Percentiles rank a stretch among this genome's conserved stretches.
Evolutionary conservation across 1,140 invertebrate genomes (phyloP).

Genomic region (Microplitis demolitor): DNA sequence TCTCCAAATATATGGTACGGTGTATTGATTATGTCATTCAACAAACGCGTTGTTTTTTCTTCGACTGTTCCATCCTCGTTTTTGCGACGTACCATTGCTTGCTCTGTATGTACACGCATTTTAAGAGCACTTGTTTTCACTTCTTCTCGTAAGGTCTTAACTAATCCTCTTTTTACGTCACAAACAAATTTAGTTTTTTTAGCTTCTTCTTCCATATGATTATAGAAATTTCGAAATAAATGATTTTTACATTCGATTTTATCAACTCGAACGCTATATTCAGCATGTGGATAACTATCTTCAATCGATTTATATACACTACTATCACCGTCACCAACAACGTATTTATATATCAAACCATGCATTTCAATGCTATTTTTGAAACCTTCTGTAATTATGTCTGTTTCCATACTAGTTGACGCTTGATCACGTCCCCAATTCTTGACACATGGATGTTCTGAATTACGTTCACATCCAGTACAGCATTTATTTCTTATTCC

Average conservation of each 20-base stretch:
- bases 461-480: slow-evolving; percentile 37
- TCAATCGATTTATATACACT: slow-evolving; percentile 34
- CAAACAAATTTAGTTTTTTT: not conserved
- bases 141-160: too few species aligned
- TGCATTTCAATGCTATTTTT: slow-evolving; percentile 38
- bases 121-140: too few species aligned
- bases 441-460: slow-evolving; percentile 39
- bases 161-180: not conserved
- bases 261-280: slow-evolving; percentile 31
- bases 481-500: slow-evolving; percentile 46
- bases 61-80: not conserved
- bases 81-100: too few species aligned
- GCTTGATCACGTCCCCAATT: slow-evolving; percentile 38
- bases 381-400: slow-evolving; percentile 51
- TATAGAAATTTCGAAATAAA: slow-evolving; percentile 30
- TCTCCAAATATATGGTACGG: slow-evolving; percentile 36
- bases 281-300: slow-evolving; percentile 30
- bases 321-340: slow-evolving; percentile 50
- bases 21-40: slow-evolving; percentile 30
- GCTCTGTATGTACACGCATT: too few species aligned
- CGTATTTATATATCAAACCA: slow-evolving; percentile 39
- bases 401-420: slow-evolving; percentile 53
- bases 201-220: slow-evolving; percentile 8
- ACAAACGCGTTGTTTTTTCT: slow-evolving; percentile 21
- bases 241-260: slow-evolving; percentile 42